These are phyloP conservation scores for Geodia barretti DNA, from an alignment of 37 sponge, comb jelly and placozoan genomes.

Conservation along the genomic window DNA sequence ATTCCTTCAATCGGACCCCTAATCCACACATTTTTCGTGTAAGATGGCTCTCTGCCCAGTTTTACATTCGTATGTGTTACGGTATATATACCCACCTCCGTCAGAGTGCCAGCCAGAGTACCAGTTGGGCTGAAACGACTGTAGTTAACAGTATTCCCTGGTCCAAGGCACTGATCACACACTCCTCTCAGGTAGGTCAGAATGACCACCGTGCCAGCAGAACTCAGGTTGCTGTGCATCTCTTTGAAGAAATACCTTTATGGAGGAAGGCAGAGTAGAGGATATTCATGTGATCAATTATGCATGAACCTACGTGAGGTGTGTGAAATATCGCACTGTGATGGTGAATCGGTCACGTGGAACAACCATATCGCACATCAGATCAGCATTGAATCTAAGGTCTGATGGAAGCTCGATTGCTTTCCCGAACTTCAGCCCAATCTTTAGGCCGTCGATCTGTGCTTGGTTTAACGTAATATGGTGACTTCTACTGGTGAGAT, in stretches of 20 bases:
- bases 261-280: too few relatives aligned
- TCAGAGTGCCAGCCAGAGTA: constrained; percentile 16
- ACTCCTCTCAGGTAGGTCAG: neutral
- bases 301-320: neutral
- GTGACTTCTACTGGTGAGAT: neutral
- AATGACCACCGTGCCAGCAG: too few relatives aligned
- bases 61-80: too few relatives aligned
- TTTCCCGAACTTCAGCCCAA: constrained; percentile 22
- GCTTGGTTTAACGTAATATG: neutral
- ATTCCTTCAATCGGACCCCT: too few relatives aligned
- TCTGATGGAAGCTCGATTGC: constrained; percentile 13
- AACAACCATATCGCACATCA: constrained; percentile 22
- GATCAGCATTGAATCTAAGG: neutral
- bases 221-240: too few relatives aligned
- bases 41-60: too few relatives aligned
- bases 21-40: too few relatives aligned
- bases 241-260: too few relatives aligned
- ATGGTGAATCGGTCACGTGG: too few relatives aligned
- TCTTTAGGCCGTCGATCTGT: constrained; percentile 5
- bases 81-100: constrained; percentile 12
- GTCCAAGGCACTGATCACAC: constrained; percentile 1
- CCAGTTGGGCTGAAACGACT: neutral
- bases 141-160: neutral
- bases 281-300: too few relatives aligned
- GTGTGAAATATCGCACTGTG: neutral